phyloP scores from a whole-genome alignment of 1,140 invertebrate species.

The Plectrocnemia conspersa region DNA sequence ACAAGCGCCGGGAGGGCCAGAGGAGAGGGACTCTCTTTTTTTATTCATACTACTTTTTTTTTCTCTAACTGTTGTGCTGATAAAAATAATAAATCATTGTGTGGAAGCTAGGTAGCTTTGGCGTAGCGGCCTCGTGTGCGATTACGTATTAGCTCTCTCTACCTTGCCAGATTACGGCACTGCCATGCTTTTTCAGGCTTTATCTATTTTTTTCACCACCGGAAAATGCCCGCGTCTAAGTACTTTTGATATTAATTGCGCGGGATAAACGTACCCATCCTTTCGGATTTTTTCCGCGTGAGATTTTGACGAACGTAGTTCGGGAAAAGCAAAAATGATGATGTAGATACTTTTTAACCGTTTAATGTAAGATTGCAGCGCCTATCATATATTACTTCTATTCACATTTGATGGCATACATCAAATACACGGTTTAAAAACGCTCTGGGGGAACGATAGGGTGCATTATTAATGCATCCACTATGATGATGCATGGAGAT shows the following conservation, averaged over 20 bases:
- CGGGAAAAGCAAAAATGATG: too few relatives aligned
- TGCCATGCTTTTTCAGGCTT: constrained; percentile 22
- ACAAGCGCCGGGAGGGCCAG: constrained; percentile 9
- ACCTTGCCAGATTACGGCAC: constrained; percentile 23
- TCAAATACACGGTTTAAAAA: too few relatives aligned
- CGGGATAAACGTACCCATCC: too few relatives aligned
- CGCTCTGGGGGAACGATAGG: constrained; percentile 13
- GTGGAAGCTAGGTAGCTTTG: constrained; percentile 20
- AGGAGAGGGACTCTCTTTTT: constrained; percentile 22
- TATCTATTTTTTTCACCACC: constrained; percentile 21
- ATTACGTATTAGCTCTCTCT: constrained; percentile 32
- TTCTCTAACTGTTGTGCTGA: constrained; percentile 32
- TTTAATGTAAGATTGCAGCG: too few relatives aligned
- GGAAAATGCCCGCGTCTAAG: constrained; percentile 23
- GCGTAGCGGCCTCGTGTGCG: constrained; percentile 20
- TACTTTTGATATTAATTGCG: constrained; percentile 26
- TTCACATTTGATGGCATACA: too few relatives aligned
- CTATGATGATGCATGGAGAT: constrained; percentile 17
- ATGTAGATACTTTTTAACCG: too few relatives aligned
- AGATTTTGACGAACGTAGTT: too few relatives aligned
- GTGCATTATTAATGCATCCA: constrained; percentile 19
- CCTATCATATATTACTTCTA: too few relatives aligned
- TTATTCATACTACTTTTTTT: constrained; percentile 36
- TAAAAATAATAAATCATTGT: constrained; percentile 37
- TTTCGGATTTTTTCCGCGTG: too few relatives aligned